Evolutionary conservation across 2,113 vertebrate species (phyloP).

Genomic region (Charina bottae): DNA sequence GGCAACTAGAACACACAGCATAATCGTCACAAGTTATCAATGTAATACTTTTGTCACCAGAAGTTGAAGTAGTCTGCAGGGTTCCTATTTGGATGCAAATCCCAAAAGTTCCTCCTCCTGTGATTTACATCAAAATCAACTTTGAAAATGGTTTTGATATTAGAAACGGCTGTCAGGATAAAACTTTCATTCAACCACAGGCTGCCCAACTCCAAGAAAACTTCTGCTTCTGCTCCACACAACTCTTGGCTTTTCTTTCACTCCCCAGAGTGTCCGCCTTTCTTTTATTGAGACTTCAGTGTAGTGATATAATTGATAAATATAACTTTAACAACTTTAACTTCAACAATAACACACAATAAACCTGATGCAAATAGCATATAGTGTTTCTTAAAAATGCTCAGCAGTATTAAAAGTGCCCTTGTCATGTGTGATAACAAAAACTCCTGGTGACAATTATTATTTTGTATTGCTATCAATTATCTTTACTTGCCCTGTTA

Average conservation of each 20-base stretch:
- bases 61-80: conserved; percentile 58
- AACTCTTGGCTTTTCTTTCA: conserved; percentile 26
- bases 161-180: conserved; percentile 48
- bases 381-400: background rate
- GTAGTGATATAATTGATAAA: background rate
- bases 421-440: background rate
- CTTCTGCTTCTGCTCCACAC: conserved; percentile 26
- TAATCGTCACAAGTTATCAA: conserved; percentile 52
- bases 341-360: conserved; percentile 4
- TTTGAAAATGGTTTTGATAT: conserved; percentile 50
- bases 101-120: conserved; percentile 33
- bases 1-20: conserved; percentile 36
- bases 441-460: background rate
- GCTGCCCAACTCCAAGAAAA: conserved; percentile 17
- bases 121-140: conserved; percentile 52
- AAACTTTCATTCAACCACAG: conserved; percentile 47
- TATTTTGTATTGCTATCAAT: background rate
- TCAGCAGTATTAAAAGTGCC: background rate
- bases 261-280: background rate
- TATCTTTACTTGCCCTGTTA: background rate
- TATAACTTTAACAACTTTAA: background rate
- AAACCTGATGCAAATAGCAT: background rate
- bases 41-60: conserved; percentile 51
- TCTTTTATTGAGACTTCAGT: conserved; percentile 18
- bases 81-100: conserved; percentile 60